Base-by-base conservation (phyloP, 2,113 vertebrate species). In the Galemys pyrenaicus region DNA sequence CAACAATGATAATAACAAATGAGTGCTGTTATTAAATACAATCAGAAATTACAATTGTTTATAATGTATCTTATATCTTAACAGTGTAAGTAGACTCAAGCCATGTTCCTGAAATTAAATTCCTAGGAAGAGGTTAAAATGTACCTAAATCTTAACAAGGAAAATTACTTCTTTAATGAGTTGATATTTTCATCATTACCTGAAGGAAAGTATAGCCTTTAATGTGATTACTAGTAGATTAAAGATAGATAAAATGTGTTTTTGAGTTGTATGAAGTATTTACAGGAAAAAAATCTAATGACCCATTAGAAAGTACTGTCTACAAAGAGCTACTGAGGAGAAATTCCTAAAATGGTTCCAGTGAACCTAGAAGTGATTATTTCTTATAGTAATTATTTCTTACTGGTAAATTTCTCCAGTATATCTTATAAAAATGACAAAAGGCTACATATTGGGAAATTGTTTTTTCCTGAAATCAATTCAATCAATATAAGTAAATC, bases 41-140 rank as follows among this genome's bases (percentile, higher is more conserved):
- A 51, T 93, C 46, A 79, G 56, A 54, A 73, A 2, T 5, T 30
- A 12, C 0, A 89, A 24, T 81, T 96, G 87, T 82, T 80, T 87
- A 54, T 16, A 86, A 56, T 65, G 32, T 28, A 6, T 8, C 70
- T 81, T 10, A 11, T 73, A 83, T 44, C 58, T 54, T 58, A 58
- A 62, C 46, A 67, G 81, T 95, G 24, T 37, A 85, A 93, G n/a
- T 39, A 91, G 39, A 11, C 39, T 93, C 10, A 79, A 70, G 65
- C 26, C 41, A 82, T 11, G 26, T 89, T 92, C 49, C 71, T 39
- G 60, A 95, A 88, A 92, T 90, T 83, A 90, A 95, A 91, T 35
- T 85, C 22, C 54, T 68, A 80, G 54, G 39, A 89, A 71, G 19
- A 54, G 65, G 68, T 67, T 78, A 35, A 92, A 88, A 92, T 15